Evolutionary conservation across 1,140 invertebrate genomes (phyloP).

Genomic region (Zaprionus capensis): DNA sequence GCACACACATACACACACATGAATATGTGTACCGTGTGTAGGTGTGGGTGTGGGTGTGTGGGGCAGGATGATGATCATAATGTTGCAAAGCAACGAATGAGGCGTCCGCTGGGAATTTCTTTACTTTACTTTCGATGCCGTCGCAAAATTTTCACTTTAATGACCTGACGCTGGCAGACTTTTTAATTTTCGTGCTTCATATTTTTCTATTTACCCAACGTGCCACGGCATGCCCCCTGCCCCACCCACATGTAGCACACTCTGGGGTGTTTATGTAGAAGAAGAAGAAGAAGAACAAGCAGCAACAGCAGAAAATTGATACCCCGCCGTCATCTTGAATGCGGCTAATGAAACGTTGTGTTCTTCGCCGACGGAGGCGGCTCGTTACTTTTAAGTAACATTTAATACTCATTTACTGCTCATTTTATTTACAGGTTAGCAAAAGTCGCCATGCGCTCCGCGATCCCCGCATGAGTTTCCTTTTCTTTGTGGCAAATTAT

Average conservation of each 20-base stretch:
- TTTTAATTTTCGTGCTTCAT: constrained; percentile 78
- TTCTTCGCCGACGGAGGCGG: constrained; percentile 23
- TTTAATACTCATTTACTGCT: constrained; percentile 61
- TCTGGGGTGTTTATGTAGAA: not conserved
- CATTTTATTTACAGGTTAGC: constrained; percentile 60
- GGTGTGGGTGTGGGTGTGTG: constrained; percentile 25
- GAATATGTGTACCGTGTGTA: constrained; percentile 23
- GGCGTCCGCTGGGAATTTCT: constrained; percentile 66
- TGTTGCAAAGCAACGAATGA: constrained; percentile 62
- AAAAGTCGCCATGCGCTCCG: too few relatives aligned
- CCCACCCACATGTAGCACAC: not conserved
- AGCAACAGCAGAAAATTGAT: constrained; percentile 54
- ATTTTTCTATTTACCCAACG: constrained; percentile 69
- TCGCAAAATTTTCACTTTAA: constrained; percentile 67
- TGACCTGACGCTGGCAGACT: constrained; percentile 62
- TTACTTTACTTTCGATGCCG: constrained; percentile 69
- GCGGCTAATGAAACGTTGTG: constrained; percentile 70
- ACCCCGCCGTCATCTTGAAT: constrained; percentile 72
- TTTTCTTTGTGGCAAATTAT: constrained; percentile 11
- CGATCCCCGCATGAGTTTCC: too few relatives aligned
- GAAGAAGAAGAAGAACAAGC: not conserved
- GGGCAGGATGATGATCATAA: constrained; percentile 69
- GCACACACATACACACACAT: constrained; percentile 16
- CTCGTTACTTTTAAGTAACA: constrained; percentile 63
- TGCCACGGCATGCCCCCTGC: not conserved